A percentile compares a stretch with the other conserved stretches of the same genome.
phyloP scores from a whole-genome alignment of 2,888 invertebrate species.

The Doris montereyensis region DNA sequence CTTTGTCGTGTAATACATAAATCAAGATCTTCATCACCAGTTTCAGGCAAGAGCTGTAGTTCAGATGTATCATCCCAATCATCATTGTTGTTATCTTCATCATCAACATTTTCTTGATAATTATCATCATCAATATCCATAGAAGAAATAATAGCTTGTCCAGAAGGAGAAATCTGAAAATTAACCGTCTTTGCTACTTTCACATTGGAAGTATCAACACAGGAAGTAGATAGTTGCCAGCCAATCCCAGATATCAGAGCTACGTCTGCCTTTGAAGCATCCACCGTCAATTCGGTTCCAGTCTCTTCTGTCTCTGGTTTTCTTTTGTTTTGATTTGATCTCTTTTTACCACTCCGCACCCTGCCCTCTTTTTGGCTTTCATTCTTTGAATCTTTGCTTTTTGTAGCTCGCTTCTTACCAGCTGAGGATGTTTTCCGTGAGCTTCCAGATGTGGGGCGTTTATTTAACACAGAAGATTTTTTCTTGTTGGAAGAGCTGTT shows the following conservation, averaged over 20 bases:
- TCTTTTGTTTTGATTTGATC: constrained; percentile 44
- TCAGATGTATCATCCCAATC: not conserved
- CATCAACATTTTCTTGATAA: not conserved
- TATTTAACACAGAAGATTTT: constrained; percentile 23
- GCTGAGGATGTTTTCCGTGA: constrained; percentile 51
- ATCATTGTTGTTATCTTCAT: not conserved
- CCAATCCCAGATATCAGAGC: constrained; percentile 67
- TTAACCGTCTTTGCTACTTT: constrained; percentile 50
- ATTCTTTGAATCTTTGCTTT: constrained; percentile 54
- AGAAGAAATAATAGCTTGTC: constrained; percentile 26
- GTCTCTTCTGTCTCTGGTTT: constrained; percentile 11
- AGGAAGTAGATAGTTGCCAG: constrained; percentile 64
- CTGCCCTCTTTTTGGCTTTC: constrained; percentile 47
- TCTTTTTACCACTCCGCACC: constrained; percentile 50
- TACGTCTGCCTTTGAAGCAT: constrained; percentile 55
- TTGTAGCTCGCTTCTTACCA: constrained; percentile 49
- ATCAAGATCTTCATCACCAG: not conserved
- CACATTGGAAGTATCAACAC: constrained; percentile 59
- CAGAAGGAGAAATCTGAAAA: constrained; percentile 51
- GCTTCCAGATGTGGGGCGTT: constrained; percentile 45
- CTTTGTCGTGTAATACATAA: not conserved
- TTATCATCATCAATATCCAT: constrained; percentile 23
- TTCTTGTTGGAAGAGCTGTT: constrained; percentile 52
- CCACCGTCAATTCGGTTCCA: constrained; percentile 42
- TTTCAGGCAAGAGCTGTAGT: not conserved